Conservation (phyloP, 2,888 invertebrate species). For the Steromphala cineraria region DNA sequence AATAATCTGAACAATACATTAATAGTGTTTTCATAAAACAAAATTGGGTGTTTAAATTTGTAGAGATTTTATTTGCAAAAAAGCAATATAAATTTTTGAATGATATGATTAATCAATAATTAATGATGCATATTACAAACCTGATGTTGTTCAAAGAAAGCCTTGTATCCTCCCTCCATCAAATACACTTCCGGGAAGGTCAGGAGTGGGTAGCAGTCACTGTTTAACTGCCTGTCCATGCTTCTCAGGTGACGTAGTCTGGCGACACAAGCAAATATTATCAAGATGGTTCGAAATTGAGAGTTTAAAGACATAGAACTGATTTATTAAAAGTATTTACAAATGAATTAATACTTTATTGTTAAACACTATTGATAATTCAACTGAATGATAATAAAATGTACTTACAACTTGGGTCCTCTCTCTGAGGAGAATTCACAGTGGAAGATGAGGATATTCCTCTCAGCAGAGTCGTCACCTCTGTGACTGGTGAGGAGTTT, state of each 20-base stretch:
- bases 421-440: conserved; percentile 98
- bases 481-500: not conserved
- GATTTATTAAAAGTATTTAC: too few relatives aligned
- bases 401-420: conserved; percentile 91
- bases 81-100: too few relatives aligned
- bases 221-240: conserved; percentile 87
- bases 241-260: conserved; percentile 89
- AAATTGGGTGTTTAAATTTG: too few relatives aligned
- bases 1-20: too few relatives aligned
- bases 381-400: not conserved
- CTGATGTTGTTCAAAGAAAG: conserved; percentile 83
- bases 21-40: too few relatives aligned
- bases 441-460: conserved; percentile 92
- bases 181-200: conserved; percentile 95
- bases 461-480: conserved; percentile 45
- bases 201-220: conserved; percentile 87
- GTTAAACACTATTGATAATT: too few relatives aligned
- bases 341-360: too few relatives aligned
- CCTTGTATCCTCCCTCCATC: conserved; percentile 90
- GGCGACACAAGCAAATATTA: not conserved
- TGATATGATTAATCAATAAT: too few relatives aligned
- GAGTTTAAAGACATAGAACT: too few relatives aligned
- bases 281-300: too few relatives aligned
- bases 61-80: too few relatives aligned
- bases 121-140: conserved; percentile 45